Percentiles rank a stretch among this genome's conserved stretches.
phyloP scores from a whole-genome alignment of 2,888 invertebrate species.

The Andrena bucephala region DNA sequence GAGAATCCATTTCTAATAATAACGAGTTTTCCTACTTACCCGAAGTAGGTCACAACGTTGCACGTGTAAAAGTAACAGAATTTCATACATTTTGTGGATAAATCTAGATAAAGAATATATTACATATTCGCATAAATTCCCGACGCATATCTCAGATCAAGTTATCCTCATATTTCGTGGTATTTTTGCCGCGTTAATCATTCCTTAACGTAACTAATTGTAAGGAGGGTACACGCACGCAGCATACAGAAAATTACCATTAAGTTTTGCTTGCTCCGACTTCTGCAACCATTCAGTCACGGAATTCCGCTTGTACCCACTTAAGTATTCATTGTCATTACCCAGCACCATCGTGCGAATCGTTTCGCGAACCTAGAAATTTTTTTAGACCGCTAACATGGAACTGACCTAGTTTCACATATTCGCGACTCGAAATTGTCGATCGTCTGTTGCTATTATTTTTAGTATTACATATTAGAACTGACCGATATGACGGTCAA shows the following conservation, averaged over 20 bases:
- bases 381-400: constrained; percentile 16
- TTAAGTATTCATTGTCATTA: constrained; percentile 71
- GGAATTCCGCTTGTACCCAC: constrained; percentile 65
- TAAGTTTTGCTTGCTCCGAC: constrained; percentile 65
- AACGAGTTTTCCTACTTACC: no score
- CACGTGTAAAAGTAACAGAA: no score
- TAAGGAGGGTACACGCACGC: background rate
- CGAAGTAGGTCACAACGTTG: no score
- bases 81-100: background rate
- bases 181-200: background rate
- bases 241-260: constrained; percentile 70
- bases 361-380: constrained; percentile 26
- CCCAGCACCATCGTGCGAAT: constrained; percentile 72
- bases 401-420: background rate
- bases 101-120: background rate
- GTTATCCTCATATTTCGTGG: background rate
- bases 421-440: constrained; percentile 23
- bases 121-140: background rate
- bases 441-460: constrained; percentile 31
- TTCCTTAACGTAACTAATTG: background rate
- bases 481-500: background rate
- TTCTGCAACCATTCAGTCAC: constrained; percentile 77
- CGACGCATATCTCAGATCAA: background rate
- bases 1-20: no score
- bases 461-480: background rate